These are phyloP conservation scores for Pica pica DNA, from an alignment of 2,113 vertebrate species.

Conservation along the genomic window DNA sequence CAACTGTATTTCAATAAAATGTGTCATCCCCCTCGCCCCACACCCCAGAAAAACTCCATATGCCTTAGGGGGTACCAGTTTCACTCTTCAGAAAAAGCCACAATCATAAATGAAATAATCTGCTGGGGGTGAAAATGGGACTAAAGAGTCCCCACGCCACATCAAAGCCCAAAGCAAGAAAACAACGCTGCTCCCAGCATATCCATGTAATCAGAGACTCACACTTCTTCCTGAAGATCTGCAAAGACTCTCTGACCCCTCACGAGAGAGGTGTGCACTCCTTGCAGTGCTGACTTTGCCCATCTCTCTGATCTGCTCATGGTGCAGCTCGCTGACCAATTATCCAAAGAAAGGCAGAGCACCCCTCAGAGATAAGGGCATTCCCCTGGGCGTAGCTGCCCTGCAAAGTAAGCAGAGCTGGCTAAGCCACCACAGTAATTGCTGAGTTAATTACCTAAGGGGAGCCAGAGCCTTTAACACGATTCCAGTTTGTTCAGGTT, in stretches of 20 bases:
- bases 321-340: background rate
- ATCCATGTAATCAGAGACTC: background rate
- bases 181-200: background rate
- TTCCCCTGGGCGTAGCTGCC: background rate
- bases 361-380: background rate
- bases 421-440: background rate
- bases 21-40: rapidly evolving
- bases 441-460: background rate
- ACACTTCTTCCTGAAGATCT: background rate
- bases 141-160: background rate
- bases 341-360: background rate
- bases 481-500: background rate
- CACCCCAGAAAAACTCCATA: background rate
- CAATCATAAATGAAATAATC: background rate
- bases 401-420: background rate
- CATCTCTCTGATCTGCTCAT: background rate
- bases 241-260: background rate
- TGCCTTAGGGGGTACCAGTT: background rate
- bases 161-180: background rate
- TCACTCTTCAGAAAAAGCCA: background rate
- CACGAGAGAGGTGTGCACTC: background rate
- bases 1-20: background rate
- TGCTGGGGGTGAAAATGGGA: background rate
- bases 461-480: background rate
- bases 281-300: background rate